These are phyloP conservation scores for Glaucidium brasilianum DNA, from an alignment of 2,113 vertebrate species.

Conservation along the genomic window DNA sequence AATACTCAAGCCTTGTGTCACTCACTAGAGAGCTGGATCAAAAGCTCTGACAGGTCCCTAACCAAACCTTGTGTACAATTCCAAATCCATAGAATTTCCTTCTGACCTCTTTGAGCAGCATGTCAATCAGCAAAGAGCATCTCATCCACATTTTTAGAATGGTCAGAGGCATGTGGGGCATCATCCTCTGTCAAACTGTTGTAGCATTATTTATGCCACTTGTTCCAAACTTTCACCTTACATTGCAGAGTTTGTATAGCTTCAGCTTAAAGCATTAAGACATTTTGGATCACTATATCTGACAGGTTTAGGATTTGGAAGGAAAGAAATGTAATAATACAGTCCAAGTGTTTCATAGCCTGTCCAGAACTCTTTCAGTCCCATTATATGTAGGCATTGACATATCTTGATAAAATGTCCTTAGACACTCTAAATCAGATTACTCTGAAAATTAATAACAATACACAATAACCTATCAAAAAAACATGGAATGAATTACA, in stretches of 20 bases:
- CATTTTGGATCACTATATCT: not conserved
- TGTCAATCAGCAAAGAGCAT: not conserved
- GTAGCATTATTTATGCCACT: fast-evolving
- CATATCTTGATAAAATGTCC: not conserved
- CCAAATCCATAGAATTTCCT: not conserved
- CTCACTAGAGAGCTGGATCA: not conserved
- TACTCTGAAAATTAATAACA: not conserved
- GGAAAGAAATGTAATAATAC: not conserved
- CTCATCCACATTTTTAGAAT: fast-evolving
- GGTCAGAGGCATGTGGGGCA: not conserved
- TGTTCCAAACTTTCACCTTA: not conserved
- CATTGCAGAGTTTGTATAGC: not conserved
- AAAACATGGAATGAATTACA: not conserved
- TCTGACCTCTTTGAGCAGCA: not conserved
- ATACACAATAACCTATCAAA: not conserved
- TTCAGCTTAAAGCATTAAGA: not conserved
- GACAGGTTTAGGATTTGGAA: not conserved
- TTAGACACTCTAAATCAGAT: not conserved
- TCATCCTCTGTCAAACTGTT: not conserved
- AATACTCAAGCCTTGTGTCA: not conserved
- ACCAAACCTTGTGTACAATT: not conserved
- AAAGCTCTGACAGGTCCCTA: not conserved
- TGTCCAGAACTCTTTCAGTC: not conserved
- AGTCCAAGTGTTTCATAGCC: not conserved
- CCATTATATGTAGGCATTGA: not conserved